Evolutionary conservation across 1,140 invertebrate species (phyloP).

Genomic region (Drosophila aff.): DNA sequence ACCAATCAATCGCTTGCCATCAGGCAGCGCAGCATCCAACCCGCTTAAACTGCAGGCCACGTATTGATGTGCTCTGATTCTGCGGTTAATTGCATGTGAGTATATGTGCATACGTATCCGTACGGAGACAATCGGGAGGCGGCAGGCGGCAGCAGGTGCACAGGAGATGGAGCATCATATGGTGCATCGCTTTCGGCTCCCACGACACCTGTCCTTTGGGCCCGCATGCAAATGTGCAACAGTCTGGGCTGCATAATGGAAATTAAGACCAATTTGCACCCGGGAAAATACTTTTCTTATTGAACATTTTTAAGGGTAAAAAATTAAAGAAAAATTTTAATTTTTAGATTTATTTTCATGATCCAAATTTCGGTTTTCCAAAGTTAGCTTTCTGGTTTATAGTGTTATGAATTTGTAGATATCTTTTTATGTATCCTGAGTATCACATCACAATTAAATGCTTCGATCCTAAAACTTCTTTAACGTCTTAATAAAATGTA

Average conservation of each 20-base stretch:
- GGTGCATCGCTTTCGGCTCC: conserved; percentile 9
- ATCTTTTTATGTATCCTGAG: too few relatives aligned
- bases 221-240: conserved; percentile 47
- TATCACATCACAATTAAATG: too few relatives aligned
- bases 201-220: conserved; percentile 15
- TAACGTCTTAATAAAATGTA: too few relatives aligned
- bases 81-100: conserved; percentile 41
- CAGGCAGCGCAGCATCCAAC: conserved; percentile 1
- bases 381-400: too few relatives aligned
- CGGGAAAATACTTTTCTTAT: background rate
- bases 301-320: too few relatives aligned
- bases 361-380: too few relatives aligned
- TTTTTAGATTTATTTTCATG: too few relatives aligned
- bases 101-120: conserved; percentile 3
- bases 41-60: conserved; percentile 35
- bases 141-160: conserved; percentile 10
- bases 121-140: conserved; percentile 9
- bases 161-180: background rate
- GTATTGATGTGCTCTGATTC: conserved; percentile 39
- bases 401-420: too few relatives aligned
- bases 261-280: conserved; percentile 37
- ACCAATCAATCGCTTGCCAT: conserved; percentile 9
- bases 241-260: conserved; percentile 29
- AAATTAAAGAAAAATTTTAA: too few relatives aligned
- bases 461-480: too few relatives aligned